phyloP scores from a whole-genome alignment of 2,797 vertebrate genomes.

The Eulemur mongoz region DNA sequence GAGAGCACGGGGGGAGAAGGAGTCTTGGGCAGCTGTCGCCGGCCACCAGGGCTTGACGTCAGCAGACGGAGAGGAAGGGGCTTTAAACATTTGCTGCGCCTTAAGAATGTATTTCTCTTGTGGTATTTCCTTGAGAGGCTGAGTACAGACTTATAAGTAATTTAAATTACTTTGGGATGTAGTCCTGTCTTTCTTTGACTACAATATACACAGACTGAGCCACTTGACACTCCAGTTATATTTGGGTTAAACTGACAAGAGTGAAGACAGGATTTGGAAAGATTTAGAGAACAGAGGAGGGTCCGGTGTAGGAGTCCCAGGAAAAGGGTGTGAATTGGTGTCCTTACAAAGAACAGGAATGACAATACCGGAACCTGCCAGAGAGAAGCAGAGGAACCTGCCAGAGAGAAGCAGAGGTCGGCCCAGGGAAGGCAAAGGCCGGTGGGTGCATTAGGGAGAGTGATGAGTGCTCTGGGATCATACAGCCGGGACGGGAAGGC shows the following conservation, averaged over 20 bases:
- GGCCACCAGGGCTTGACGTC: fast-evolving
- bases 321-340: not conserved
- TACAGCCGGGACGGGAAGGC: fast-evolving
- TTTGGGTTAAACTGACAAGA: not conserved
- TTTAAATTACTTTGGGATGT: not conserved
- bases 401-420: not conserved
- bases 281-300: not conserved
- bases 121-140: not conserved
- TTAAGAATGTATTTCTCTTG: not conserved
- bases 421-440: not conserved
- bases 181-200: not conserved
- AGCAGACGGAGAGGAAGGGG: no score
- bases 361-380: not conserved
- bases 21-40: fast-evolving
- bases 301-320: not conserved
- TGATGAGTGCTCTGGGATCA: not conserved
- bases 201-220: not conserved
- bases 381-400: not conserved
- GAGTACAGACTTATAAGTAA: not conserved
- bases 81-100: not conserved
- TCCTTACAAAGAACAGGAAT: not conserved
- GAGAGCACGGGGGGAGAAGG: not conserved
- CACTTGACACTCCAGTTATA: not conserved
- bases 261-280: not conserved
- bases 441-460: fast-evolving